Conservation (phyloP, 2,113 vertebrate genomes). For the Nerophis lumbriciformis region DNA sequence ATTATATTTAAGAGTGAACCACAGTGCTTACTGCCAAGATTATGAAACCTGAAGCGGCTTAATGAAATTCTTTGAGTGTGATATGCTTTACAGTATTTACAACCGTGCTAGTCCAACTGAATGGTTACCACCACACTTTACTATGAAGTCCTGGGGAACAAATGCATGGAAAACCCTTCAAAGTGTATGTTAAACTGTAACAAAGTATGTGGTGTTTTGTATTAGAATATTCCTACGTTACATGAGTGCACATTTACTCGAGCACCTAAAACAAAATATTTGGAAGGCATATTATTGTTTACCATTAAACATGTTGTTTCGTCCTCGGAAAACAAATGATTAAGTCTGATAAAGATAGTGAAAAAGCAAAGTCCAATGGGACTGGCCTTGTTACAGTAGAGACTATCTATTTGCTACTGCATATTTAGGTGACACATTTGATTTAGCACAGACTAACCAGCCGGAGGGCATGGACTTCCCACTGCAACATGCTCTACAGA, state of each 20-base stretch:
- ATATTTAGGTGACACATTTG: slow-evolving; percentile 51
- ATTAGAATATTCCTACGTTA: background rate
- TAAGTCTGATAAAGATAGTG: slow-evolving; percentile 6
- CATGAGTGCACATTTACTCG: background rate
- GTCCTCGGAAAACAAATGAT: slow-evolving; percentile 5
- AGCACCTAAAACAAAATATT: background rate
- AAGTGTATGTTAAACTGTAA: background rate
- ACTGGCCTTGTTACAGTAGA: slow-evolving; percentile 21
- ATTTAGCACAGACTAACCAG: slow-evolving; percentile 47
- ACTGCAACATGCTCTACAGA: slow-evolving; percentile 17
- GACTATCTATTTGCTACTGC: slow-evolving; percentile 26
- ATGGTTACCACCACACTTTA: background rate
- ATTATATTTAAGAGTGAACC: background rate
- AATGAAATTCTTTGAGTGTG: background rate
- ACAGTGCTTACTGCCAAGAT: background rate
- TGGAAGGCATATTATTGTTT: background rate
- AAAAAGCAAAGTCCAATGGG: slow-evolving; percentile 1
- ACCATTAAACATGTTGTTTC: no score
- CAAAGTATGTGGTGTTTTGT: background rate
- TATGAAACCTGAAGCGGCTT: background rate
- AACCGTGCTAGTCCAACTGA: background rate
- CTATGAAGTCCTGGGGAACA: background rate
- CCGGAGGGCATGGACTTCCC: slow-evolving; percentile 30
- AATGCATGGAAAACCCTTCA: background rate
- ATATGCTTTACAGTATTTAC: background rate